Conservation (phyloP, 2,797 vertebrate genomes). For the Amphiprion clarkii region DNA sequence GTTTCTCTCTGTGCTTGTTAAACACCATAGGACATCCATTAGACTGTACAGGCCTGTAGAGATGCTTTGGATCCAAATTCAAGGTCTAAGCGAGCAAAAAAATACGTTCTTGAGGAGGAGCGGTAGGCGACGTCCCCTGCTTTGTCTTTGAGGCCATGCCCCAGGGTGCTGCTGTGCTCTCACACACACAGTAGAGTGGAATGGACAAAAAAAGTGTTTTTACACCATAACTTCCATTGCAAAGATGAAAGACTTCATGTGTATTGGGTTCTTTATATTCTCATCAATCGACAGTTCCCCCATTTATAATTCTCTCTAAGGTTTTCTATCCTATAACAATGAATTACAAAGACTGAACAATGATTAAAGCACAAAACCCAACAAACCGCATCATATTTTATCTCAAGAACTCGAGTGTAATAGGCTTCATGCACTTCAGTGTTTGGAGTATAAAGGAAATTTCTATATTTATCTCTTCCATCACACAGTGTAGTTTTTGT, state of each 20-base stretch:
- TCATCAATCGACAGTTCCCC: slow-evolving; percentile 5
- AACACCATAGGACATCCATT: slow-evolving; percentile 73
- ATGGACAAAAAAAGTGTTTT: slow-evolving; percentile 27
- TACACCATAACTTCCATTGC: not conserved
- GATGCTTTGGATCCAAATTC: slow-evolving; percentile 60
- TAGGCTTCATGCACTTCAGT: not conserved
- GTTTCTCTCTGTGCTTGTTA: slow-evolving; percentile 64
- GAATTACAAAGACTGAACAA: no score
- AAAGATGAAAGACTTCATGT: slow-evolving; percentile 16
- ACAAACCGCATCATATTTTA: not conserved
- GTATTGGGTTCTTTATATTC: slow-evolving; percentile 5
- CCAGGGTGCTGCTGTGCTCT: slow-evolving; percentile 21
- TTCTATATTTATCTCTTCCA: slow-evolving; percentile 1
- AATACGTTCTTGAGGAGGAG: slow-evolving; percentile 27
- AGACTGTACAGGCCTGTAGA: slow-evolving; percentile 47
- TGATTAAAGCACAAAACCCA: not conserved
- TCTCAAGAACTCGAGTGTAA: not conserved
- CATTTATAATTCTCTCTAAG: not conserved
- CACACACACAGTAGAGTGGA: slow-evolving; percentile 8
- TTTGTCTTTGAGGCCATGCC: slow-evolving; percentile 57
- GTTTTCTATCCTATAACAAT: not conserved
- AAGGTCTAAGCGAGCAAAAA: slow-evolving; percentile 17
- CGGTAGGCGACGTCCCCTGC: slow-evolving; percentile 26
- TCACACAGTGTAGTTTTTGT: slow-evolving; percentile 7
- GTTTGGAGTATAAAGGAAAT: not conserved